Conservation (phyloP, 2,888 invertebrate genomes). For the Apeira syringaria region DNA sequence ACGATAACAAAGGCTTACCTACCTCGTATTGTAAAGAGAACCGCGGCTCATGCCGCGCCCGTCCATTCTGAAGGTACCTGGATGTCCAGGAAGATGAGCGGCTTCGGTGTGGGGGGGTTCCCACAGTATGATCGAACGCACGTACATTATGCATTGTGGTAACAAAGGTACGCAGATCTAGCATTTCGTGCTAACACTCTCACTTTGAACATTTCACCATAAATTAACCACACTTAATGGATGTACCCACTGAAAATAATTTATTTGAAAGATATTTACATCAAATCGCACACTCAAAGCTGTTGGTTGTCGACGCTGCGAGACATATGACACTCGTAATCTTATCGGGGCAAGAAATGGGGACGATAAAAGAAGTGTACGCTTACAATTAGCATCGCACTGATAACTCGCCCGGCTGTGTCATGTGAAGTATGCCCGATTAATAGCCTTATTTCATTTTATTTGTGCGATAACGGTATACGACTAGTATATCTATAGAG, state of each 20-base stretch:
- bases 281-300: slow-evolving; percentile 33
- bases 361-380: slow-evolving; percentile 68
- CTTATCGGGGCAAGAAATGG: slow-evolving; percentile 69
- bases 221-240: slow-evolving; percentile 37
- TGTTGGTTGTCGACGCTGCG: slow-evolving; percentile 51
- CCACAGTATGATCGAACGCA: slow-evolving; percentile 48
- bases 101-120: slow-evolving; percentile 42
- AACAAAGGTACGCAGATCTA: slow-evolving; percentile 53
- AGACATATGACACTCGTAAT: slow-evolving; percentile 72
- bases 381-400: slow-evolving; percentile 66
- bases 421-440: slow-evolving; percentile 50
- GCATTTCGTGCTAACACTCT: slow-evolving; percentile 52
- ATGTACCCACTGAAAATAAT: slow-evolving; percentile 42
- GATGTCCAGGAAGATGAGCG: slow-evolving; percentile 68
- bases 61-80: slow-evolving; percentile 53
- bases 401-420: slow-evolving; percentile 61
- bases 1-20: no score
- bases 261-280: slow-evolving; percentile 34
- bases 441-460: slow-evolving; percentile 36
- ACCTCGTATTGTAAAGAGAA: slow-evolving; percentile 72
- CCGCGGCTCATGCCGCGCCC: slow-evolving; percentile 62
- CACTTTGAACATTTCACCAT: slow-evolving; percentile 56
- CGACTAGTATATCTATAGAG: not conserved
- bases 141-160: slow-evolving; percentile 61
- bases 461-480: slow-evolving; percentile 41